A percentile compares a stretch with the other conserved stretches of the same genome.
Evolutionary conservation across 2,113 vertebrate species (phyloP).

Genomic region (Orthochromis malagaraziensis): DNA sequence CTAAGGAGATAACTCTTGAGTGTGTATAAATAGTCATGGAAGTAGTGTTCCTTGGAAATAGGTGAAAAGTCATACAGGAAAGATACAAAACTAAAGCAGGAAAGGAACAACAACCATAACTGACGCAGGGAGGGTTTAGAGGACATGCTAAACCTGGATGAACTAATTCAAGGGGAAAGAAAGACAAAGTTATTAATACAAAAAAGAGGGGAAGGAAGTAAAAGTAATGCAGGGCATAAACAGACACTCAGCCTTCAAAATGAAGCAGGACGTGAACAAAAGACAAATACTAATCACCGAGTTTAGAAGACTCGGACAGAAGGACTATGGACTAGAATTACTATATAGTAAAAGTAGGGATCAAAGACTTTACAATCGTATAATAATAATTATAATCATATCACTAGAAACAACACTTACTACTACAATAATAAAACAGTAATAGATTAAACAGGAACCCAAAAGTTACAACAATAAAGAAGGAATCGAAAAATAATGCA

Average conservation of each 20-base stretch:
- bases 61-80: background rate
- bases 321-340: background rate
- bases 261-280: background rate
- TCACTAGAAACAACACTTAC: background rate
- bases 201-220: accelerated
- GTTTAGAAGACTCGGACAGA: background rate
- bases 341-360: background rate
- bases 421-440: background rate
- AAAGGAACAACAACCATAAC: background rate
- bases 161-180: background rate
- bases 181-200: background rate
- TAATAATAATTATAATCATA: background rate
- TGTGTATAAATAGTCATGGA: background rate
- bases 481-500: background rate
- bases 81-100: background rate
- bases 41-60: background rate
- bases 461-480: background rate
- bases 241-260: background rate
- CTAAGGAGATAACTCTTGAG: background rate
- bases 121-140: background rate
- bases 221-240: background rate
- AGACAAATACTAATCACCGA: background rate
- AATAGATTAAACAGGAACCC: background rate
- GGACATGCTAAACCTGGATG: background rate
- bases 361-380: background rate